Evolutionary conservation across 2,888 invertebrate genomes (phyloP).

Genomic region (Spilarctia lutea): DNA sequence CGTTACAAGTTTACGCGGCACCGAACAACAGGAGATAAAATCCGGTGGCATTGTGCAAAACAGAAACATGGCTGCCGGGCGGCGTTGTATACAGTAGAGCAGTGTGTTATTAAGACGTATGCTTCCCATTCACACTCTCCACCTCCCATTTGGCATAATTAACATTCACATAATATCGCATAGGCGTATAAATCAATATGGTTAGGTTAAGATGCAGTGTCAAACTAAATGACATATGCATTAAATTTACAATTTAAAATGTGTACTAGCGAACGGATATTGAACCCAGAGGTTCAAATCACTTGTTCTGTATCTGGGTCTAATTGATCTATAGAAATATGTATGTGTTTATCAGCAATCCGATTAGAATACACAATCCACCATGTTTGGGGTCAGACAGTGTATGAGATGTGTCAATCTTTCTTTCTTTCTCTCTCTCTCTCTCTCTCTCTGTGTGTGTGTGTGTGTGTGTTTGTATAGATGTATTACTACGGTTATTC

Average conservation of each 20-base stretch:
- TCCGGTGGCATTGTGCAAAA: slow-evolving; percentile 27
- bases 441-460: too few relatives aligned
- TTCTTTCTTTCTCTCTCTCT: too few relatives aligned
- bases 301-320: background rate
- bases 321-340: too few relatives aligned
- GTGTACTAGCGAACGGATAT: background rate
- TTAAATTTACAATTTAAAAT: too few relatives aligned
- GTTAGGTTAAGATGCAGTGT: too few relatives aligned
- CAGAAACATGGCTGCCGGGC: slow-evolving; percentile 22
- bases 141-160: background rate
- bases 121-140: slow-evolving; percentile 32
- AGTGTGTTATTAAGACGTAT: slow-evolving; percentile 19
- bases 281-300: background rate
- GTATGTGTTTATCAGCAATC: background rate
- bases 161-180: background rate
- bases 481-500: too few relatives aligned
- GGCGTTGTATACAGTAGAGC: slow-evolving; percentile 16
- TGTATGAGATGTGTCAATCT: too few relatives aligned
- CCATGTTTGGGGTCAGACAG: too few relatives aligned
- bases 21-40: background rate
- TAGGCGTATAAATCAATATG: too few relatives aligned
- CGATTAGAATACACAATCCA: background rate
- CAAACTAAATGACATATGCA: too few relatives aligned
- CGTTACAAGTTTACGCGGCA: slow-evolving; percentile 24
- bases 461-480: too few relatives aligned